Evolutionary conservation across 1,140 invertebrate genomes (phyloP).

Genomic region (Solenopsis fugax): DNA sequence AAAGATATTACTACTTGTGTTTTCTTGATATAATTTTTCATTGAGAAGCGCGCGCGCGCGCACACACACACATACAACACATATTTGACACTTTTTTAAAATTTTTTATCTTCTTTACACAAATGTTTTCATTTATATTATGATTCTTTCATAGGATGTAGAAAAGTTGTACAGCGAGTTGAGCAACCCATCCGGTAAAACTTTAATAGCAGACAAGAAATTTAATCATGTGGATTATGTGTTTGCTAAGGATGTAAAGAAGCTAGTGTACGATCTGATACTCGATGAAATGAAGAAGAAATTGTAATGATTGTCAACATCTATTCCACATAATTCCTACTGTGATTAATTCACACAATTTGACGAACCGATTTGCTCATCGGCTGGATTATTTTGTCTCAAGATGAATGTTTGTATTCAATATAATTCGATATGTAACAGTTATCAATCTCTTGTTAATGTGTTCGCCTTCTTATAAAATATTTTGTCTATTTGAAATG

Average conservation of each 20-base stretch:
- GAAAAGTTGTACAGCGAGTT: conserved; percentile 83
- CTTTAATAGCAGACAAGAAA: conserved; percentile 84
- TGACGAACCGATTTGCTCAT: background rate
- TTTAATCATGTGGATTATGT: conserved; percentile 91
- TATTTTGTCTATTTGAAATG: conserved; percentile 15
- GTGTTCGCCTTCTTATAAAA: background rate
- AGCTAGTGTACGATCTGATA: conserved; percentile 87
- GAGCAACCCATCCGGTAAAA: conserved; percentile 86
- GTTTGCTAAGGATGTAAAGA: conserved; percentile 88
- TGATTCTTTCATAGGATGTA: conserved; percentile 80
- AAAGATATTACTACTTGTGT: no score
- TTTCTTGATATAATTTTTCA: no score
- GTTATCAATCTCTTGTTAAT: conserved; percentile 1
- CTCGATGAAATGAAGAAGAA: background rate
- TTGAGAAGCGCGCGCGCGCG: no score
- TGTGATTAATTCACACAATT: background rate
- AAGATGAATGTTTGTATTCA: background rate
- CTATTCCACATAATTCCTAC: background rate
- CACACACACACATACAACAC: no score
- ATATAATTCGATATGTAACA: background rate
- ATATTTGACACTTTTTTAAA: no score
- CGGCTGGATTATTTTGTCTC: background rate
- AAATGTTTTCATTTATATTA: background rate
- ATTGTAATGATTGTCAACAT: background rate
- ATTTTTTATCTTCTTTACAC: no score